phyloP scores from a whole-genome alignment of 2,888 invertebrate species.

The Spilarctia lutea region DNA sequence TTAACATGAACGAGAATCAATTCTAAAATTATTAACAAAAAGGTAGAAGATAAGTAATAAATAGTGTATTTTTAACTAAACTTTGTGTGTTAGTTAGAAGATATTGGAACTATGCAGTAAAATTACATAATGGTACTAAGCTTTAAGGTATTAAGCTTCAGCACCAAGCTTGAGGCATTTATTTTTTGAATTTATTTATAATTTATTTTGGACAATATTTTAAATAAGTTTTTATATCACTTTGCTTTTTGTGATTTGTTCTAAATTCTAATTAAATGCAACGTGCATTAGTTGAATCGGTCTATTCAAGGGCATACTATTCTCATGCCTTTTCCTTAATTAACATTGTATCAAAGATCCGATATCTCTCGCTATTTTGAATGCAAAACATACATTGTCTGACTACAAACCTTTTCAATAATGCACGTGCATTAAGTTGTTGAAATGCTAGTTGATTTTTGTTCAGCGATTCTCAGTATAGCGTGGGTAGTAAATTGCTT shows the following conservation, averaged over 20 bases:
- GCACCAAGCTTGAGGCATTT: no score
- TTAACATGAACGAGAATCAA: not conserved
- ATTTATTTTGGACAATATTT: no score
- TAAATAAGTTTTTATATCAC: no score
- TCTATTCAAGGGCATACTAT: constrained; percentile 11
- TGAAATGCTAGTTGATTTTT: constrained; percentile 9
- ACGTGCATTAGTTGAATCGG: not conserved
- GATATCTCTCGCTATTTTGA: constrained; percentile 29
- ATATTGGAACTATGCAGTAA: no score
- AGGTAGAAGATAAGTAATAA: no score
- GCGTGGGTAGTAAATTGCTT: constrained; percentile 7
- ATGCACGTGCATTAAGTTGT: constrained; percentile 27
- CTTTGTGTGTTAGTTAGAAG: no score
- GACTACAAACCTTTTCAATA: constrained; percentile 26
- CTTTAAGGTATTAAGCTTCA: no score
- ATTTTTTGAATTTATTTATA: no score
- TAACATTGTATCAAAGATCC: constrained; percentile 24
- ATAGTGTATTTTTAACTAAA: no score
- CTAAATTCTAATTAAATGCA: not conserved
- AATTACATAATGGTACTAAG: no score
- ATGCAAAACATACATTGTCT: constrained; percentile 48
- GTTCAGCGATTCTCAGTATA: not conserved
- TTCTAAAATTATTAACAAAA: no score
- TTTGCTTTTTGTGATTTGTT: not conserved
- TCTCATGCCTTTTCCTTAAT: constrained; percentile 8